A percentile compares a stretch with the other conserved stretches of the same genome.
Conservation (phyloP, 2,797 vertebrate species). For the Thalassophryne amazonica region DNA sequence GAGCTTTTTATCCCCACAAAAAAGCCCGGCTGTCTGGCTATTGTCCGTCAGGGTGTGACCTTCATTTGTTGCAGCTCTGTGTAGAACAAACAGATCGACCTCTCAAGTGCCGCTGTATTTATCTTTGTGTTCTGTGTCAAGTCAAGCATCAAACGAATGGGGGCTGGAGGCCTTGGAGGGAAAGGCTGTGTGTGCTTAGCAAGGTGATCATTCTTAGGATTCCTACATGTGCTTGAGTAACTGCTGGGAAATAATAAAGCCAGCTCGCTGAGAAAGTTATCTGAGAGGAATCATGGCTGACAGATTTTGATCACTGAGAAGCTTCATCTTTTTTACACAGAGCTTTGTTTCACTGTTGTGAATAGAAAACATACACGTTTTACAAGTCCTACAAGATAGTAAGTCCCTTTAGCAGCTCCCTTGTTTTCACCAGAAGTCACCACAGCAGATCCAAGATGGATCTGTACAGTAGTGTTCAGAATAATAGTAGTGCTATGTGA, state of each 20-base stretch:
- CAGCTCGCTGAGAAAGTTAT: conserved; percentile 8
- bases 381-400: conserved; percentile 14
- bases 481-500: too few relatives aligned
- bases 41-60: conserved; percentile 58
- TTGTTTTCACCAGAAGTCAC: too few relatives aligned
- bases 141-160: conserved; percentile 45
- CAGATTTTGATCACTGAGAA: background rate
- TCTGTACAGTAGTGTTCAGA: too few relatives aligned
- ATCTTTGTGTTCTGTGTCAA: conserved; percentile 34
- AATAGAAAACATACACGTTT: conserved; percentile 27
- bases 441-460: too few relatives aligned
- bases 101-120: conserved; percentile 50
- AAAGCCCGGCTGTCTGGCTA: conserved; percentile 17
- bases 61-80: conserved; percentile 57
- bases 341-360: conserved; percentile 8
- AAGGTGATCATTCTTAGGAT: conserved; percentile 73
- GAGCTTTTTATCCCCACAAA: conserved; percentile 19
- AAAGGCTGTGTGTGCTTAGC: conserved; percentile 45
- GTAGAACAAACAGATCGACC: conserved; percentile 65
- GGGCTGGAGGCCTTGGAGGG: conserved; percentile 28
- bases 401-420: background rate
- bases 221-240: conserved; percentile 60
- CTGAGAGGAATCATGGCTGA: background rate
- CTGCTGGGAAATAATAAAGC: conserved; percentile 18
- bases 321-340: background rate